These are phyloP conservation scores for Bilobella aurantiaca DNA, from an alignment of 1,140 invertebrate species.

Conservation along the genomic window DNA sequence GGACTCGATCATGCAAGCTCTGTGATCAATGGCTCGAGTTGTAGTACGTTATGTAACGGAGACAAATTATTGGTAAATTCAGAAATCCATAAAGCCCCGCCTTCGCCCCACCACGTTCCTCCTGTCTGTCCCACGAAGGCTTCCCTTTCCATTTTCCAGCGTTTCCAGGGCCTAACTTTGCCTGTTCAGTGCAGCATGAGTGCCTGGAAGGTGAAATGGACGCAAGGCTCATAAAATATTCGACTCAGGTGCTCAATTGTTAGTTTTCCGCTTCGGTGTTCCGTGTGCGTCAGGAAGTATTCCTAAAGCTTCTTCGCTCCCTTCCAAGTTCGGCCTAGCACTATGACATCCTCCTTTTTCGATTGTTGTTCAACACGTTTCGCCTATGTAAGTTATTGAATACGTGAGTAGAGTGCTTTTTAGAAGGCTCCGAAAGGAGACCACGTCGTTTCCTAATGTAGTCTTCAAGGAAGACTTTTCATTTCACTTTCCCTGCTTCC, in stretches of 20 bases:
- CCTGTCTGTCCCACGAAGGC: too few species aligned
- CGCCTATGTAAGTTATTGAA: conserved; percentile 3
- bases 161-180: background rate
- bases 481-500: background rate
- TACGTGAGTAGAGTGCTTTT: background rate
- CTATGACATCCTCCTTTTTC: too few species aligned
- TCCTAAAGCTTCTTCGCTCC: background rate
- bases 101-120: too few species aligned
- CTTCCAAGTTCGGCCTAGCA: background rate
- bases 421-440: background rate
- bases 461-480: background rate
- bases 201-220: background rate
- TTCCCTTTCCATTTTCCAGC: too few species aligned
- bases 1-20: too few species aligned
- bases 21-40: too few species aligned
- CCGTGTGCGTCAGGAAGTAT: background rate
- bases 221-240: background rate
- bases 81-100: too few species aligned
- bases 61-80: too few species aligned
- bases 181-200: background rate
- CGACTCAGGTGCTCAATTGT: conserved; percentile 5
- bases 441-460: background rate
- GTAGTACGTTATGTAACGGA: too few species aligned
- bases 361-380: conserved; percentile 5
- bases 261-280: background rate